Conservation (phyloP, 2,888 invertebrate genomes). For the Chloromyia formosa region DNA sequence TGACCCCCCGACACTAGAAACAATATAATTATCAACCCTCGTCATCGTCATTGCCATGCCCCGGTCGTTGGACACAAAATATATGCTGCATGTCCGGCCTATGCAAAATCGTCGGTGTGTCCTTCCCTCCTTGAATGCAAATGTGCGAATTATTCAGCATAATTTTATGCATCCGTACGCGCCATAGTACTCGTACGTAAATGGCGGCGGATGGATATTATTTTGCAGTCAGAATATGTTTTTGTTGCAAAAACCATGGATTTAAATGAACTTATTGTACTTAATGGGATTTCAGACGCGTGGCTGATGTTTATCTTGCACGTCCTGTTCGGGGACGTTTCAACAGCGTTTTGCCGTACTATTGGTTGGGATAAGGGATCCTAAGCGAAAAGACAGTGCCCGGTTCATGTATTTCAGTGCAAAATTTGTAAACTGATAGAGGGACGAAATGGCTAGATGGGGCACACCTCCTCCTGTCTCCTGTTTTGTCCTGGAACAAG, state of each 20-base stretch:
- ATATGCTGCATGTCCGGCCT: neutral
- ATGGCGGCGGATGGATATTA: constrained; percentile 29
- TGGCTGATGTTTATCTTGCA: constrained; percentile 48
- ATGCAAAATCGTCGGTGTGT: constrained; percentile 1
- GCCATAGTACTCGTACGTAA: neutral
- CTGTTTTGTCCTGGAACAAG: too few species aligned
- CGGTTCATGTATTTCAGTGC: neutral
- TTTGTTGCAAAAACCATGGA: constrained; percentile 42
- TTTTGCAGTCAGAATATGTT: constrained; percentile 42
- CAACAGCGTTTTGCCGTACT: neutral
- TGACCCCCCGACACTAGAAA: neutral
- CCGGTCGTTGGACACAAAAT: neutral
- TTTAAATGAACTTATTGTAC: constrained; percentile 50
- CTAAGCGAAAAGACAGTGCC: neutral
- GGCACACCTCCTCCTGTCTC: neutral
- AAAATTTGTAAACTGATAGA: neutral
- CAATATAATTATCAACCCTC: neutral
- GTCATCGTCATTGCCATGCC: neutral
- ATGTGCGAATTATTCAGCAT: constrained; percentile 33
- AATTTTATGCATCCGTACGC: constrained; percentile 37
- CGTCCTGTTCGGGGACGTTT: constrained; percentile 31
- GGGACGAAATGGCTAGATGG: neutral
- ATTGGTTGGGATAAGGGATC: neutral
- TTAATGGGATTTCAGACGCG: constrained; percentile 50
- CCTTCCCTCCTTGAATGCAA: neutral